A percentile compares a stretch with the other conserved stretches of the same genome.
phyloP scores from a whole-genome alignment of 2,888 invertebrate species.

The Acronicta alni region DNA sequence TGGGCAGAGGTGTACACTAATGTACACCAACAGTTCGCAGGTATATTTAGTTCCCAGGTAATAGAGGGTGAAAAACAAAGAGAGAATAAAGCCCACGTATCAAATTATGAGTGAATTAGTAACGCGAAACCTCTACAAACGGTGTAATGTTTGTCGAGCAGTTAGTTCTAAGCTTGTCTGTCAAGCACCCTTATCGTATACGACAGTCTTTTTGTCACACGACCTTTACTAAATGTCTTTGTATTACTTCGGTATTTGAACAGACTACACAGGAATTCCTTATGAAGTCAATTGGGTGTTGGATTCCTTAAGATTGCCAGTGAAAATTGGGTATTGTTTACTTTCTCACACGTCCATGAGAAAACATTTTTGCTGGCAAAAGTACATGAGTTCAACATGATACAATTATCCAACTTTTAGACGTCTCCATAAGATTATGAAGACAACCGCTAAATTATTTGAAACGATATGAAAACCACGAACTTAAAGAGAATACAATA shows the following conservation, averaged over 20 bases:
- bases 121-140: constrained; percentile 22
- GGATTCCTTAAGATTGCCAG: not conserved
- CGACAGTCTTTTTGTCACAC: constrained; percentile 38
- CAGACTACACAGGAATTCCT: constrained; percentile 2
- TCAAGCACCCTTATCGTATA: constrained; percentile 29
- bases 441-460: too few species aligned
- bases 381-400: too few species aligned
- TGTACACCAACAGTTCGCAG: too few species aligned
- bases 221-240: constrained; percentile 22
- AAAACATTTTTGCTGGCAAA: too few species aligned
- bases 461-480: too few species aligned
- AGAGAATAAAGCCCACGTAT: constrained; percentile 22
- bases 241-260: constrained; percentile 5
- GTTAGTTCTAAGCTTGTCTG: constrained; percentile 29
- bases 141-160: constrained; percentile 26
- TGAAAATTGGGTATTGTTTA: not conserved
- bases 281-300: not conserved
- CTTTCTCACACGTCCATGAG: too few species aligned
- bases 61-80: too few species aligned
- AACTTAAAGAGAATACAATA: too few species aligned
- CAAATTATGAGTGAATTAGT: constrained; percentile 40
- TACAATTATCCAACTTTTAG: too few species aligned
- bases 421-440: too few species aligned
- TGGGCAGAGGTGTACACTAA: too few species aligned
- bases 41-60: too few species aligned